Percentiles rank a stretch among this genome's conserved stretches.
Evolutionary conservation across 2,113 vertebrate species (phyloP).

Genomic region (Equus przewalskii): DNA sequence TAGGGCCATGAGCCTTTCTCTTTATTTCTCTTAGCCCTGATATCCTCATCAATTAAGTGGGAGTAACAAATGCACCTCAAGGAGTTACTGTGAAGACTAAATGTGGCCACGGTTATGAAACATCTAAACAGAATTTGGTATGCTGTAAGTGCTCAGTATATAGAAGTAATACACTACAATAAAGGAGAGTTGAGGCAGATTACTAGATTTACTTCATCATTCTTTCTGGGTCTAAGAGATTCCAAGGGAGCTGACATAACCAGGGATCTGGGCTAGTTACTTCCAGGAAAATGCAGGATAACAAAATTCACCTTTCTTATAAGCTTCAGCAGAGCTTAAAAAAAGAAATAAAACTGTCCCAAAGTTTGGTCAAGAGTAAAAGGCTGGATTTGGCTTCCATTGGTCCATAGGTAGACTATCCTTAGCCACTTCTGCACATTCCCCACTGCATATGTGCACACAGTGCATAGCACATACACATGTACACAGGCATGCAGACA

Average conservation of each 20-base stretch:
- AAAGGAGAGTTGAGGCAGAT: background rate
- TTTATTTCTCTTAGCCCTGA: background rate
- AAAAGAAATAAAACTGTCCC: background rate
- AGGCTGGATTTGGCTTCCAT: background rate
- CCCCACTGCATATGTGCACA: too few species aligned
- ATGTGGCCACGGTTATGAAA: background rate
- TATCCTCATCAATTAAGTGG: background rate
- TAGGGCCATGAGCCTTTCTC: background rate
- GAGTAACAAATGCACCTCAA: background rate
- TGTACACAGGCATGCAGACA: rapidly evolving
- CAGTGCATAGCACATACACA: background rate
- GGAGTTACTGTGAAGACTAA: background rate
- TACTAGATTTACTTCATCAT: background rate
- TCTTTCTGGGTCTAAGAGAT: background rate
- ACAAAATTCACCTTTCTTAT: background rate
- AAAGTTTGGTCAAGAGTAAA: background rate
- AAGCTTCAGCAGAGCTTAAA: background rate
- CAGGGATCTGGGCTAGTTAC: background rate
- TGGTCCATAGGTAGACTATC: background rate
- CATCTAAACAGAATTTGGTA: background rate
- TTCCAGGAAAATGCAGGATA: background rate
- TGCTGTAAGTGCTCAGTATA: background rate
- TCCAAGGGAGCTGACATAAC: background rate
- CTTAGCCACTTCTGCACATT: rapidly evolving
- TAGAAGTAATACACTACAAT: background rate